Conservation (phyloP, 2,113 vertebrate genomes). For the Stercorarius parasiticus region DNA sequence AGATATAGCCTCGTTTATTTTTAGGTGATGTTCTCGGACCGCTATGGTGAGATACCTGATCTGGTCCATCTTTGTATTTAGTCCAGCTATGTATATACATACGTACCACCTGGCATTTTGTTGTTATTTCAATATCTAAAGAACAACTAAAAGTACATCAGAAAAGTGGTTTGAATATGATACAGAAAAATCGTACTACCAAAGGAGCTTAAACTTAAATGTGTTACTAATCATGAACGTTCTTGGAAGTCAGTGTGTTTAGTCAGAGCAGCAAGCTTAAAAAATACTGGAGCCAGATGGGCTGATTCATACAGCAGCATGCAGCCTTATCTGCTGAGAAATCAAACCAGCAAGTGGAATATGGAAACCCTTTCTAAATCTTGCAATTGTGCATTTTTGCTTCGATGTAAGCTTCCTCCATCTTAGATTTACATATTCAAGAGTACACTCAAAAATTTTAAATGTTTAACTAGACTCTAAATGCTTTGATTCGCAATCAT, state of each 20-base stretch:
- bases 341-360: slow-evolving; percentile 31
- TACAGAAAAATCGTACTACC: background rate
- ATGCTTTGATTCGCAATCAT: background rate
- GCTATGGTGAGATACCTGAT: background rate
- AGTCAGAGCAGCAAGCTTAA: background rate
- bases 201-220: slow-evolving; percentile 26
- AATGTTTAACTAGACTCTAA: background rate
- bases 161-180: background rate
- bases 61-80: background rate
- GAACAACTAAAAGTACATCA: background rate
- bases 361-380: background rate
- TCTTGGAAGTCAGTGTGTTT: slow-evolving; percentile 33
- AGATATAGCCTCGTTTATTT: background rate
- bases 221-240: slow-evolving; percentile 24
- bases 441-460: background rate
- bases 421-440: background rate
- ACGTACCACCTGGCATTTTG: background rate
- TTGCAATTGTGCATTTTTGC: background rate
- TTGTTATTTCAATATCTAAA: background rate
- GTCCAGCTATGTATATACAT: background rate
- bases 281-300: slow-evolving; percentile 30
- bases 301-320: background rate
- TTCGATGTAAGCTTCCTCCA: background rate
- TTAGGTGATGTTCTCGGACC: background rate
- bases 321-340: slow-evolving; percentile 2